These are phyloP conservation scores for Clivina fossor DNA, from an alignment of 2,888 invertebrate genomes.

Conservation along the genomic window DNA sequence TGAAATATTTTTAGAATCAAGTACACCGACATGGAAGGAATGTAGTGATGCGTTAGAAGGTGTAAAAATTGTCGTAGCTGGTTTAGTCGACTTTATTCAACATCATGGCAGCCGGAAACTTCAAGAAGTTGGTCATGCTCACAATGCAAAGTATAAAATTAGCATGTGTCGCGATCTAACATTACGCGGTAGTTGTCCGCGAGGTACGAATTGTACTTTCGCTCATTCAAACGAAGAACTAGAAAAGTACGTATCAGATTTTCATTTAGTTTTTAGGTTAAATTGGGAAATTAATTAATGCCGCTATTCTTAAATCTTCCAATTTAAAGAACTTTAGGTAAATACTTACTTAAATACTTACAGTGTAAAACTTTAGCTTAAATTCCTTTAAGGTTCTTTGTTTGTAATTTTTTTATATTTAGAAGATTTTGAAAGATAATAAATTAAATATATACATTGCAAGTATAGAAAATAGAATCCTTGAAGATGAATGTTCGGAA, in stretches of 20 bases:
- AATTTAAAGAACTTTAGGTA: no score
- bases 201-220: slow-evolving; percentile 86
- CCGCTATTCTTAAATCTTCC: no score
- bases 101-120: slow-evolving; percentile 71
- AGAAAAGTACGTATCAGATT: slow-evolving; percentile 63
- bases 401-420: background rate
- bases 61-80: slow-evolving; percentile 71
- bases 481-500: no score
- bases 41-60: slow-evolving; percentile 68
- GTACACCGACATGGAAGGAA: slow-evolving; percentile 64
- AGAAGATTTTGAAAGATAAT: no score
- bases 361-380: no score
- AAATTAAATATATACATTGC: no score
- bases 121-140: slow-evolving; percentile 60
- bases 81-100: slow-evolving; percentile 75
- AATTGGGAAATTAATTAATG: no score
- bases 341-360: no score
- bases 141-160: slow-evolving; percentile 81
- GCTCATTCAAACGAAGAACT: slow-evolving; percentile 91
- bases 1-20: slow-evolving; percentile 56
- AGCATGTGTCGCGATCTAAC: slow-evolving; percentile 87
- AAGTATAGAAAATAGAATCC: no score
- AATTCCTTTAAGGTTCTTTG: no score
- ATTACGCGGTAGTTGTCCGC: slow-evolving; percentile 78
- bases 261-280: background rate